Evolutionary conservation across 1,140 invertebrate genomes (phyloP).

Genomic region (Bradysia coprophila): DNA sequence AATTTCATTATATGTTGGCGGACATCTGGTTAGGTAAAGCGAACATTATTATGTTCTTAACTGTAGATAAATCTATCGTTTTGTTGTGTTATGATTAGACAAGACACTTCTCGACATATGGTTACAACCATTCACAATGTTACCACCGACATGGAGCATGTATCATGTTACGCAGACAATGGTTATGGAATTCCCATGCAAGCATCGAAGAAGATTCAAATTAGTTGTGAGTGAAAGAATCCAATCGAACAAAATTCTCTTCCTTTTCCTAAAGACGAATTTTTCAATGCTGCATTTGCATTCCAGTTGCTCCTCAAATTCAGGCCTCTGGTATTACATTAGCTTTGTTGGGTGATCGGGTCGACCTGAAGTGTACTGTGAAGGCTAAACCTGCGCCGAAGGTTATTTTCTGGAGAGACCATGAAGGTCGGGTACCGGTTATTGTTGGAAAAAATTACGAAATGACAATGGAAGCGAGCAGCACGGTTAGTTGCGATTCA

Average conservation of each 20-base stretch:
- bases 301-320: conserved; percentile 48
- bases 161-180: conserved; percentile 70
- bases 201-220: conserved; percentile 49
- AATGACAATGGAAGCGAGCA: conserved; percentile 31
- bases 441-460: conserved; percentile 56
- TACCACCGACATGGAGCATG: conserved; percentile 60
- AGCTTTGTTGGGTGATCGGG: conserved; percentile 47
- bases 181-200: conserved; percentile 70
- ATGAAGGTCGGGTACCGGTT: conserved; percentile 43
- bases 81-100: too few species aligned
- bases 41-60: too few species aligned
- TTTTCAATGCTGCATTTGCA: neutral
- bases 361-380: conserved; percentile 52
- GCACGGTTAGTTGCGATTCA: conserved; percentile 26
- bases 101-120: conserved; percentile 60
- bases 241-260: too few species aligned
- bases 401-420: conserved; percentile 59
- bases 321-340: conserved; percentile 54
- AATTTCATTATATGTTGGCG: conserved; percentile 49
- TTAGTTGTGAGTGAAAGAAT: conserved; percentile 69
- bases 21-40: conserved; percentile 49
- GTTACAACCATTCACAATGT: conserved; percentile 65
- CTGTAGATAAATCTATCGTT: too few species aligned
- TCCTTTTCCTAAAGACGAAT: neutral
- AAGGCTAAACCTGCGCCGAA: conserved; percentile 58